Percentiles rank a stretch among this genome's conserved stretches.
These are phyloP conservation scores for Myodes glareolus DNA, from an alignment of 2,113 vertebrate species.

Conservation along the genomic window DNA sequence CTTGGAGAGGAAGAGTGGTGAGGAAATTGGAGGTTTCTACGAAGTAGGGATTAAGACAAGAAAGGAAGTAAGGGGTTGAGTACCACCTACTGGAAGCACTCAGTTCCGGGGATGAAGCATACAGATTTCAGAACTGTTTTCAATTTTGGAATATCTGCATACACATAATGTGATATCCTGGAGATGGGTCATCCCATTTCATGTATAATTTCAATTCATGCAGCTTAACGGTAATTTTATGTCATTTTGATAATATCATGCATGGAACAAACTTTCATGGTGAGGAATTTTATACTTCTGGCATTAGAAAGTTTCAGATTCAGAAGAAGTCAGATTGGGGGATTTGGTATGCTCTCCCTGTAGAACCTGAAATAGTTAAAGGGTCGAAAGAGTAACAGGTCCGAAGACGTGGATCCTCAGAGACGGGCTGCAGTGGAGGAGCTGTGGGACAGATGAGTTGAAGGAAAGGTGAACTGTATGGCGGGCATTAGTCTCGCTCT, in stretches of 20 bases:
- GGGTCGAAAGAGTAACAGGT: neutral
- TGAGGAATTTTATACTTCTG: neutral
- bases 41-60: neutral
- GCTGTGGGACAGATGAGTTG: neutral
- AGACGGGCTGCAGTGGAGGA: neutral
- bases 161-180: neutral
- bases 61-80: neutral
- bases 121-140: neutral
- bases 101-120: neutral
- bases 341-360: neutral
- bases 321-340: neutral
- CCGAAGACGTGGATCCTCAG: neutral
- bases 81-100: neutral
- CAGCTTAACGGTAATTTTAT: neutral
- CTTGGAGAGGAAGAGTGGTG: neutral
- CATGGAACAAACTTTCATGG: neutral
- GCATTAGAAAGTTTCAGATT: neutral
- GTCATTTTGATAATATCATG: neutral
- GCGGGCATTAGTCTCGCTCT: neutral
- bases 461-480: neutral
- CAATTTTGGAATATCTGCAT: neutral
- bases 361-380: neutral
- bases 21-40: neutral
- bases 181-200: neutral
- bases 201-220: neutral